Evolutionary conservation across 2,797 vertebrate genomes (phyloP).

Genomic region (Falco naumanni): DNA sequence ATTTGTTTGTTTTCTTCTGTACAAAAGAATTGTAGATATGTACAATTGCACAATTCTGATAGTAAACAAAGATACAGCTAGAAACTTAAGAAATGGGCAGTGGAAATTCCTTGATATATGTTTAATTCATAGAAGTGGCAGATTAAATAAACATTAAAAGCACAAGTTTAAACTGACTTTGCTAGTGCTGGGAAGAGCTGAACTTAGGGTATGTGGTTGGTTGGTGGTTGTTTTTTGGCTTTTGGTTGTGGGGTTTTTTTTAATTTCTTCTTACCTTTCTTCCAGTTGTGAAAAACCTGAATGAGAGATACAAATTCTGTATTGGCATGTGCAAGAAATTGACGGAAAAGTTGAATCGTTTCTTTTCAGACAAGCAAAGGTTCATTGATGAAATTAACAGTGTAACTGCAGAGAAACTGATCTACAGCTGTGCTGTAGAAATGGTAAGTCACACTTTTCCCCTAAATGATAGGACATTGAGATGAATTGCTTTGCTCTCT

Average conservation of each 20-base stretch:
- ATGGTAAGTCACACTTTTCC: conserved; percentile 80
- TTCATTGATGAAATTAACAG: conserved; percentile 98
- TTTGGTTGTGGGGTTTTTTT: not conserved
- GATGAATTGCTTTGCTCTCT: not conserved
- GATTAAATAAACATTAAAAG: not conserved
- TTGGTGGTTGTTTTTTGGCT: not conserved
- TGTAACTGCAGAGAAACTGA: conserved; percentile 95
- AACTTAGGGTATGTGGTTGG: not conserved
- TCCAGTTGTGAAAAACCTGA: conserved; percentile 93
- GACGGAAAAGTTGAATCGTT: conserved; percentile 92
- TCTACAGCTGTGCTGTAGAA: conserved; percentile 95
- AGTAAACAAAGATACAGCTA: not conserved
- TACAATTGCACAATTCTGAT: not conserved
- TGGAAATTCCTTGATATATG: not conserved
- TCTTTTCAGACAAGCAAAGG: conserved; percentile 97
- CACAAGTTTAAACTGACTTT: not conserved
- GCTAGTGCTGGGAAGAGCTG: not conserved
- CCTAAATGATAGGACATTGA: not conserved
- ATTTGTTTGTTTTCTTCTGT: not conserved
- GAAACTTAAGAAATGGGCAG: not conserved
- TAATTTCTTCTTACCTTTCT: not conserved
- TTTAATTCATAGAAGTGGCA: not conserved
- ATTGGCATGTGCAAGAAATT: conserved; percentile 92
- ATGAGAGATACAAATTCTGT: conserved; percentile 95
- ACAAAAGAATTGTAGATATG: not conserved